Conservation (phyloP, 2,113 vertebrate genomes). For the Bujurquina vittata region DNA sequence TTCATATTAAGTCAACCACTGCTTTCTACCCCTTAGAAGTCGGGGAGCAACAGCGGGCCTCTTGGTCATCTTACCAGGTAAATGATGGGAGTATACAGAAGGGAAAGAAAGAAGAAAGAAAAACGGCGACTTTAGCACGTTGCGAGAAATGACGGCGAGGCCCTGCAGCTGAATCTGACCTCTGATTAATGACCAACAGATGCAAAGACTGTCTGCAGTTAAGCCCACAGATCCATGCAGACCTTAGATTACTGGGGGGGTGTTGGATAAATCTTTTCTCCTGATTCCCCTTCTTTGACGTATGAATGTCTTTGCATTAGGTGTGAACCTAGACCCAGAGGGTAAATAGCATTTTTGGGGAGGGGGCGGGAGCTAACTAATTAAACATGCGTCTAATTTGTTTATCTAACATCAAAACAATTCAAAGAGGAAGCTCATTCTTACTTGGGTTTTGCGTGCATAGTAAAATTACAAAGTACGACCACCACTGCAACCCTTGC, state of each 20-base stretch:
- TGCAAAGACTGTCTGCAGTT: background rate
- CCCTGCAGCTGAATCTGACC: background rate
- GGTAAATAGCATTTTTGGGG: background rate
- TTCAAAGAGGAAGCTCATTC: background rate
- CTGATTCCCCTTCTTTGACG: background rate
- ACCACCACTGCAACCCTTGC: background rate
- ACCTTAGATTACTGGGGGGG: background rate
- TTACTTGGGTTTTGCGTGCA: background rate
- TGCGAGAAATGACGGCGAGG: background rate
- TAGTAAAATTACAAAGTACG: background rate
- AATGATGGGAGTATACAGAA: background rate
- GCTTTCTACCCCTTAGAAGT: slow-evolving; percentile 2
- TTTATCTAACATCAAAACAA: background rate
- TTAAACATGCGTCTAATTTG: background rate
- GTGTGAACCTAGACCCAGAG: background rate
- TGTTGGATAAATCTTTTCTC: background rate
- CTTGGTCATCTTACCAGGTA: slow-evolving; percentile 11
- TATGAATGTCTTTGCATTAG: fast-evolving
- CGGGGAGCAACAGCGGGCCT: background rate
- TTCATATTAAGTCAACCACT: slow-evolving; percentile 29
- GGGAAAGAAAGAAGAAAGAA: fast-evolving
- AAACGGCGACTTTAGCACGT: background rate
- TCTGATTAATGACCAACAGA: background rate
- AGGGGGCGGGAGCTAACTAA: background rate
- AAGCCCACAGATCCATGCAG: background rate